These are phyloP conservation scores for Drosophila stalkeri DNA, from an alignment of 2,888 invertebrate genomes.

Conservation along the genomic window DNA sequence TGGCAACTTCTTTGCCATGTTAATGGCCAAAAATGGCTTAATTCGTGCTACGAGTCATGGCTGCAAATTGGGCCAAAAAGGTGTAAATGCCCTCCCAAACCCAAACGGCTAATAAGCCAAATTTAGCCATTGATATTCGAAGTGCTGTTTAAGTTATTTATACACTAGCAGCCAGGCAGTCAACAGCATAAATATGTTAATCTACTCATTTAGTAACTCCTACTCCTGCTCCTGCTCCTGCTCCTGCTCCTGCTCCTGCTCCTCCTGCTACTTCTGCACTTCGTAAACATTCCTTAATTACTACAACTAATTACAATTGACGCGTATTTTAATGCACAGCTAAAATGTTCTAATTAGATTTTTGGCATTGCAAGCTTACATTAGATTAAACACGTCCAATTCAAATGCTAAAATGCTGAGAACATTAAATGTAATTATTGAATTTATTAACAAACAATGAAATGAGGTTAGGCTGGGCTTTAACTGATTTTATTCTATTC, in stretches of 20 bases:
- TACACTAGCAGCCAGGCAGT: not conserved
- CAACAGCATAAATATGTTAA: slow-evolving; percentile 20
- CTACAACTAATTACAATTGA: slow-evolving; percentile 24
- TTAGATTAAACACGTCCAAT: slow-evolving; percentile 3
- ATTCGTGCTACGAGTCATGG: slow-evolving; percentile 36
- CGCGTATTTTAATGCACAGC: slow-evolving; percentile 1
- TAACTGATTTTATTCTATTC: not conserved
- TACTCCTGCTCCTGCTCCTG: not conserved
- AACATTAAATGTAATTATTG: not conserved
- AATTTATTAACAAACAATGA: not conserved
- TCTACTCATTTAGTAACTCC: slow-evolving; percentile 10
- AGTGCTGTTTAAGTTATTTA: not conserved
- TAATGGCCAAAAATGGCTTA: slow-evolving; percentile 61
- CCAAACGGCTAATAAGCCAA: slow-evolving; percentile 4
- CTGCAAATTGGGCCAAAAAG: slow-evolving; percentile 24
- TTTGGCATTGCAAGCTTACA: not conserved
- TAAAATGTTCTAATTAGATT: not conserved
- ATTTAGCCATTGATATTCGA: slow-evolving; percentile 27
- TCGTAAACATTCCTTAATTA: slow-evolving; percentile 30
- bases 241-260: no score
- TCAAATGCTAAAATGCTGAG: not conserved
- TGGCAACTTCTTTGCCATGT: slow-evolving; percentile 55
- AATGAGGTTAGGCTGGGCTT: not conserved
- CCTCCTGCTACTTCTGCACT: not conserved
- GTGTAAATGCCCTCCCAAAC: not conserved